Conservation (phyloP, 2,888 invertebrate genomes). For the Amaurobius ferox region DNA sequence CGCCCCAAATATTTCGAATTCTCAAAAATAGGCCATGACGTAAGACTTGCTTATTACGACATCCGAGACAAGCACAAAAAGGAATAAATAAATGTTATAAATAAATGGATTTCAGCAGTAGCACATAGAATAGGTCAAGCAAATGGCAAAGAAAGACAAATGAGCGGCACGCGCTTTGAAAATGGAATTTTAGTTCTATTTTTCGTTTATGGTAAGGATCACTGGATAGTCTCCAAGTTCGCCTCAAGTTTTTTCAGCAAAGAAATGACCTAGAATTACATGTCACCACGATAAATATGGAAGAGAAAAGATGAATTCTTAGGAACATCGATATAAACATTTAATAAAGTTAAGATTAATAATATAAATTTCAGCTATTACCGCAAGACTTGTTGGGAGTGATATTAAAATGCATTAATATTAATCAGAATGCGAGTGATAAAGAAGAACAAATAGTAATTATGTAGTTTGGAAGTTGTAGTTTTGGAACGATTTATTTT, state of each 20-base stretch:
- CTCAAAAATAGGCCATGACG: background rate
- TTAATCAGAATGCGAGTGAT: too few species aligned
- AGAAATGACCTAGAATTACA: slow-evolving; percentile 3
- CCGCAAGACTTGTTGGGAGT: too few species aligned
- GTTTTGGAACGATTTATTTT: too few species aligned
- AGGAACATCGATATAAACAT: too few species aligned
- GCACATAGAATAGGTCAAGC: slow-evolving; percentile 9
- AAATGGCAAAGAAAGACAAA: slow-evolving; percentile 5
- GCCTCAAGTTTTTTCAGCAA: background rate
- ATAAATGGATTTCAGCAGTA: slow-evolving; percentile 1
- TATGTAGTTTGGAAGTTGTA: too few species aligned
- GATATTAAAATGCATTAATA: too few species aligned
- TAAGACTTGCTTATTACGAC: background rate
- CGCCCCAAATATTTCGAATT: background rate
- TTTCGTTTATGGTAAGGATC: slow-evolving; percentile 14
- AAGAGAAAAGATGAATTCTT: background rate
- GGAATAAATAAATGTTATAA: slow-evolving; percentile 2
- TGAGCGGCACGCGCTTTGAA: slow-evolving; percentile 9
- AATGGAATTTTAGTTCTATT: slow-evolving; percentile 5
- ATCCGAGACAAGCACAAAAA: background rate
- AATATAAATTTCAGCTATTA: too few species aligned
- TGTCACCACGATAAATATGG: background rate
- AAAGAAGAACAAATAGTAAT: too few species aligned
- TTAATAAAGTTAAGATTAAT: too few species aligned
- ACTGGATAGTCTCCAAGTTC: slow-evolving; percentile 6